Evolutionary conservation across 2,797 vertebrate genomes (phyloP).

Genomic region (Xiphorhynchus erythropygius): DNA sequence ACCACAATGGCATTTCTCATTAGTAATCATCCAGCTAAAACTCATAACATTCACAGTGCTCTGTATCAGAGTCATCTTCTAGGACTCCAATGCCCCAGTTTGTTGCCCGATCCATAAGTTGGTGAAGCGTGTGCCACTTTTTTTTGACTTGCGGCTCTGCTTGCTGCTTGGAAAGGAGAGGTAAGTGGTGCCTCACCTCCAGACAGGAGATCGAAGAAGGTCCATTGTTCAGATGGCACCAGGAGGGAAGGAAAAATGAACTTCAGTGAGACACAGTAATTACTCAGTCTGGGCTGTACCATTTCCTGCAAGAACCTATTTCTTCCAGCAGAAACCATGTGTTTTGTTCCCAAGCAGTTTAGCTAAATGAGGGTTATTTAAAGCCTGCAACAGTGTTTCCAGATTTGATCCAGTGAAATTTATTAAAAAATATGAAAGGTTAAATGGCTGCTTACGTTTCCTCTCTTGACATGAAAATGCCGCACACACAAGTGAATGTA

Average conservation of each 20-base stretch:
- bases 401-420: conserved; percentile 38
- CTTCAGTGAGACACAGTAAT: not conserved
- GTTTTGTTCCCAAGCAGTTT: not conserved
- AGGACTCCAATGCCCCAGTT: too few relatives aligned
- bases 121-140: not conserved
- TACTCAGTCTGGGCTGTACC: not conserved
- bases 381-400: conserved; percentile 2
- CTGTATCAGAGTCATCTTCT: not conserved
- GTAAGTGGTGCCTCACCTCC: not conserved
- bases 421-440: conserved; percentile 16
- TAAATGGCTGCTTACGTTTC: conserved; percentile 5
- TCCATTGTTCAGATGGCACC: not conserved
- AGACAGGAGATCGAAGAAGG: not conserved
- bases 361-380: conserved; percentile 45
- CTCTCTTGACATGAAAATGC: not conserved
- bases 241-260: not conserved
- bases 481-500: not conserved
- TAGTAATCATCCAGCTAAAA: not conserved
- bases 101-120: not conserved
- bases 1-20: accelerated
- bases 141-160: not conserved
- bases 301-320: conserved; percentile 2
- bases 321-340: not conserved
- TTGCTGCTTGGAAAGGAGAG: not conserved
- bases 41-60: not conserved